Evolutionary conservation across 35 echinoderm and acorn worm species (phyloP).

Genomic region (Lytechinus pictus): DNA sequence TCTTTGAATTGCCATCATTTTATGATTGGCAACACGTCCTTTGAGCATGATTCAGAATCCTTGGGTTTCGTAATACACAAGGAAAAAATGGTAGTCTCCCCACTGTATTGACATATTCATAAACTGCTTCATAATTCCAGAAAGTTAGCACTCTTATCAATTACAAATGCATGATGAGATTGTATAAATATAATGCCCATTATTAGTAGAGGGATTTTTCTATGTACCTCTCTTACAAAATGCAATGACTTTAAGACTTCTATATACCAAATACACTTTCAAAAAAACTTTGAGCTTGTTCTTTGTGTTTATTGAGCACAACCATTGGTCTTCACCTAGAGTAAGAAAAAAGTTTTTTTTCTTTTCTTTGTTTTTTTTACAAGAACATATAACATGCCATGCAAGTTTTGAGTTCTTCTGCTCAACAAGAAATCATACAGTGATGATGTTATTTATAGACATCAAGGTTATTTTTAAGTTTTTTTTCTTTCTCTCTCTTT

Average conservation of each 20-base stretch:
- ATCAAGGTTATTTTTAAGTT: neutral
- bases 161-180: neutral
- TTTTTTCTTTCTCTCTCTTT: neutral
- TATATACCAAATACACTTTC: neutral
- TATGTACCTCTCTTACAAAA: neutral
- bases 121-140: neutral
- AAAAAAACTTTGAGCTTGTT: neutral
- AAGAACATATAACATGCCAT: neutral
- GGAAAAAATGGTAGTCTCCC: no score
- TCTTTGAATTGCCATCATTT: no score
- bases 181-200: neutral
- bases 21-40: no score
- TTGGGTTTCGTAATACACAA: no score
- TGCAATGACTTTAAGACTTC: neutral
- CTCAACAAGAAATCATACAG: neutral
- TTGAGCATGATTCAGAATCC: no score
- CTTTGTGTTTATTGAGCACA: neutral
- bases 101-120: neutral
- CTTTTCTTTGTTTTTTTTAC: no score
- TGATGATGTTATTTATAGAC: neutral
- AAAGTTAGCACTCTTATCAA: neutral
- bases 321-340: neutral
- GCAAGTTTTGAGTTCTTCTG: neutral
- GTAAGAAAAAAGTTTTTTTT: neutral
- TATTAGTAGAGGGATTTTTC: neutral